Evolutionary conservation across 2,113 vertebrate species (phyloP).

Genomic region (Chelonoidis abingdonii): DNA sequence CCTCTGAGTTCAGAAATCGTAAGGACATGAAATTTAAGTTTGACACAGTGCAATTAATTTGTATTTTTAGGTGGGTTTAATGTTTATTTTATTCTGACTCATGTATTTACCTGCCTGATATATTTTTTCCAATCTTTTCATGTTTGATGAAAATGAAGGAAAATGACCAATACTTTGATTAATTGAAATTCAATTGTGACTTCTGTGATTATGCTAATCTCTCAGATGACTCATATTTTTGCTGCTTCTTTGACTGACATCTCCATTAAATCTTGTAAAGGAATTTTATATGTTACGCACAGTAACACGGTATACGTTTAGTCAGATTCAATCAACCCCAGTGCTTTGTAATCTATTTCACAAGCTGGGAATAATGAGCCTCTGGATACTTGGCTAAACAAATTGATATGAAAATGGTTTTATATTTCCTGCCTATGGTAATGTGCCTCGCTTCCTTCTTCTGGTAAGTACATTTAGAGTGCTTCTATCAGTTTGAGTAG

Average conservation of each 20-base stretch:
- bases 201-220: not conserved
- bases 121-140: not conserved
- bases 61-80: not conserved
- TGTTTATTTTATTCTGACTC: not conserved
- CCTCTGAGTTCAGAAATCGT: not conserved
- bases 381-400: conserved; percentile 62
- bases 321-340: conserved; percentile 55
- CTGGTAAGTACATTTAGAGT: conserved; percentile 63
- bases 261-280: conserved; percentile 30
- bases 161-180: not conserved
- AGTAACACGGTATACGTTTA: conserved; percentile 8
- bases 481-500: conserved; percentile 55
- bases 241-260: conserved; percentile 37
- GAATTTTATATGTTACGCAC: conserved; percentile 6
- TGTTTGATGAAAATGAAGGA: not conserved
- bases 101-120: not conserved
- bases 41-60: conserved; percentile 22
- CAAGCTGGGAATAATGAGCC: conserved; percentile 18
- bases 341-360: conserved; percentile 56
- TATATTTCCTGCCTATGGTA: conserved; percentile 46
- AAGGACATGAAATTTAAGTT: not conserved
- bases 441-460: conserved; percentile 56
- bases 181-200: not conserved
- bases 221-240: conserved; percentile 25
- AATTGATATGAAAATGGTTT: conserved; percentile 72